phyloP scores from a whole-genome alignment of 2,113 vertebrate genomes.

The Saguinus midas region DNA sequence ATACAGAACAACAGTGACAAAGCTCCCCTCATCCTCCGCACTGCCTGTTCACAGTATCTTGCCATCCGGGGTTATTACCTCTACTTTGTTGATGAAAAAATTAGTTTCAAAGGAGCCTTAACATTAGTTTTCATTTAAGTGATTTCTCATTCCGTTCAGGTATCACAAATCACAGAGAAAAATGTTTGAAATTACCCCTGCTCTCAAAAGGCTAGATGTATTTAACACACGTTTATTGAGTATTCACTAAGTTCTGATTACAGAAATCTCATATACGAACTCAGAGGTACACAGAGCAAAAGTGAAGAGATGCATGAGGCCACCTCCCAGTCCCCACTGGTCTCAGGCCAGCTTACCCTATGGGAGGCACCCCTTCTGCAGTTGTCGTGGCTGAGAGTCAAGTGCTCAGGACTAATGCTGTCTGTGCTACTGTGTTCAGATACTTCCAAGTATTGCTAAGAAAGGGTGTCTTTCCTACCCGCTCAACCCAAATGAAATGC shows the following conservation, averaged over 20 bases:
- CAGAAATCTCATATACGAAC: background rate
- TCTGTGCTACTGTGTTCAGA: background rate
- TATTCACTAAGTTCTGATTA: background rate
- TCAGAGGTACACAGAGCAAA: background rate
- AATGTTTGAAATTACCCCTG: background rate
- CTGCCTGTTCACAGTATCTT: background rate
- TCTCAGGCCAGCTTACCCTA: background rate
- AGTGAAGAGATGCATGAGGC: accelerated
- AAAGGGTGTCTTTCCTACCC: background rate
- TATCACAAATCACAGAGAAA: conserved; percentile 11
- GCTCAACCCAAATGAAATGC: background rate
- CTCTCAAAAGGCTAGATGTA: background rate
- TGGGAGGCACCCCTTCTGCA: accelerated
- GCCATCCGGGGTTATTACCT: background rate
- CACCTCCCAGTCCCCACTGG: background rate
- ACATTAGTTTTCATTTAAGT: background rate
- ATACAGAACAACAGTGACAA: background rate
- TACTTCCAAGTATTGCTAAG: background rate
- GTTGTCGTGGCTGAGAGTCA: background rate
- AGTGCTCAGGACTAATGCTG: accelerated
- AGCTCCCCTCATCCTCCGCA: background rate
- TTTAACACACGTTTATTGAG: background rate
- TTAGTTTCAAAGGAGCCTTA: conserved; percentile 23
- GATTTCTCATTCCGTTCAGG: conserved; percentile 36
- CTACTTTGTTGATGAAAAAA: conserved; percentile 31